Percentiles rank a stretch among this genome's conserved stretches.
These are phyloP conservation scores for Epinotia bilunana DNA, from an alignment of 2,888 invertebrate genomes.

Conservation along the genomic window DNA sequence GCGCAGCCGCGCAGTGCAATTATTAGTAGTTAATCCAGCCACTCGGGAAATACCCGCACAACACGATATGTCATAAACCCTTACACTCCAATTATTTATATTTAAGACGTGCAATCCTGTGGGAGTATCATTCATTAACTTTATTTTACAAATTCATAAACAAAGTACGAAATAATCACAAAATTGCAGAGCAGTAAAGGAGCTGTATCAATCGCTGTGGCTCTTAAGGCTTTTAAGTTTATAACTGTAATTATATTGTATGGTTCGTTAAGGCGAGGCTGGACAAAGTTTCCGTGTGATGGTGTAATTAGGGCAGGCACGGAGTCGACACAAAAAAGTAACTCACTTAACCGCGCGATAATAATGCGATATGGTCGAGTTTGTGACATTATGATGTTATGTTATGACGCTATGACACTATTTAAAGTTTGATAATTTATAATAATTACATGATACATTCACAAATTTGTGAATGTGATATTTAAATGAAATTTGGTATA, in stretches of 20 bases:
- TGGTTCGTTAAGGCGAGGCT: slow-evolving; percentile 4
- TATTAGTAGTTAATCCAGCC: slow-evolving; percentile 8
- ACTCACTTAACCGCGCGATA: not conserved
- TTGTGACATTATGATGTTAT: slow-evolving; percentile 7
- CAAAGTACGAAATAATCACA: slow-evolving; percentile 15
- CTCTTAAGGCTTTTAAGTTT: slow-evolving; percentile 15
- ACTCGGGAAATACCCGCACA: not conserved
- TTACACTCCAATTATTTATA: slow-evolving; percentile 4
- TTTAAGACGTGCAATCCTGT: slow-evolving; percentile 12
- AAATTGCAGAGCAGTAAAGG: slow-evolving; percentile 18
- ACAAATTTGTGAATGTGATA: no score
- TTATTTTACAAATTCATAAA: slow-evolving; percentile 16
- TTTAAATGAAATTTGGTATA: no score
- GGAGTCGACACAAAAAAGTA: slow-evolving; percentile 15
- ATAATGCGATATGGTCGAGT: slow-evolving; percentile 8
- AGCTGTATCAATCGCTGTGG: slow-evolving; percentile 9
- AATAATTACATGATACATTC: no score
- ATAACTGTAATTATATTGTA: slow-evolving; percentile 29
- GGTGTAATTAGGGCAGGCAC: not conserved
- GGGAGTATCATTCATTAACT: slow-evolving; percentile 23
- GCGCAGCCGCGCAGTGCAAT: not conserved
- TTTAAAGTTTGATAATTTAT: no score
- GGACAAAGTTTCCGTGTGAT: slow-evolving; percentile 3
- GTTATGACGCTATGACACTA: not conserved
- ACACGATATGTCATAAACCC: not conserved